Evolutionary conservation across 1,140 invertebrate genomes (phyloP).

Genomic region (Drosophila navojoa): DNA sequence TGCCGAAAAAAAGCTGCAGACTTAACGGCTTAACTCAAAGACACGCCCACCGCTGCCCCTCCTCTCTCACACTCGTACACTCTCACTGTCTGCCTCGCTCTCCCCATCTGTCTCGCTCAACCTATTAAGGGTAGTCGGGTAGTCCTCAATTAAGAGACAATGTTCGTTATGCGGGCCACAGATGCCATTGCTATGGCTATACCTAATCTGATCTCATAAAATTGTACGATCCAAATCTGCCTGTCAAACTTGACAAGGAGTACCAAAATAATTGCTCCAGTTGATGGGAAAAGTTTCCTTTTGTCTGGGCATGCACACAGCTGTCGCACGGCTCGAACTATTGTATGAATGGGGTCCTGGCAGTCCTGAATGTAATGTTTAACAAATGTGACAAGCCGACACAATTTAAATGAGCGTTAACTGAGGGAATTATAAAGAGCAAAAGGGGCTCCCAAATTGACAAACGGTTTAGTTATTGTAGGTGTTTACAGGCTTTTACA

Average conservation of each 20-base stretch:
- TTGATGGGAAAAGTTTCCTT: conserved; percentile 65
- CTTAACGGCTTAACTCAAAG: conserved; percentile 72
- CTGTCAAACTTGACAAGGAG: conserved; percentile 39
- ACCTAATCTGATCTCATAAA: conserved; percentile 74
- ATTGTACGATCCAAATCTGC: conserved; percentile 58
- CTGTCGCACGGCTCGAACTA: conserved; percentile 9
- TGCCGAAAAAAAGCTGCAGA: conserved; percentile 68
- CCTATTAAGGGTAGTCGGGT: conserved; percentile 18
- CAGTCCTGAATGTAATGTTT: conserved; percentile 3
- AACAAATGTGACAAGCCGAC: conserved; percentile 14
- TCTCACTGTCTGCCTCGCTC: too few species aligned
- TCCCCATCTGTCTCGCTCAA: neutral
- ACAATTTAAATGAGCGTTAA: conserved; percentile 32
- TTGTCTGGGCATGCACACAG: conserved; percentile 7
- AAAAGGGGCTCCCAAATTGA: neutral
- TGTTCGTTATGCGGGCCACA: conserved; percentile 9
- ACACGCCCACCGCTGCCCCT: conserved; percentile 21
- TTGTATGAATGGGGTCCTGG: conserved; percentile 6
- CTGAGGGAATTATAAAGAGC: neutral
- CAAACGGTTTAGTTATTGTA: neutral
- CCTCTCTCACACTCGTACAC: too few species aligned
- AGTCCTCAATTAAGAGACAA: conserved; percentile 28
- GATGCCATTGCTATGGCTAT: conserved; percentile 21
- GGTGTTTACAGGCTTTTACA: neutral
- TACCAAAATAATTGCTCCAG: conserved; percentile 36